Conservation (phyloP, 2,797 vertebrate genomes). For the Gymnodraco acuticeps region DNA sequence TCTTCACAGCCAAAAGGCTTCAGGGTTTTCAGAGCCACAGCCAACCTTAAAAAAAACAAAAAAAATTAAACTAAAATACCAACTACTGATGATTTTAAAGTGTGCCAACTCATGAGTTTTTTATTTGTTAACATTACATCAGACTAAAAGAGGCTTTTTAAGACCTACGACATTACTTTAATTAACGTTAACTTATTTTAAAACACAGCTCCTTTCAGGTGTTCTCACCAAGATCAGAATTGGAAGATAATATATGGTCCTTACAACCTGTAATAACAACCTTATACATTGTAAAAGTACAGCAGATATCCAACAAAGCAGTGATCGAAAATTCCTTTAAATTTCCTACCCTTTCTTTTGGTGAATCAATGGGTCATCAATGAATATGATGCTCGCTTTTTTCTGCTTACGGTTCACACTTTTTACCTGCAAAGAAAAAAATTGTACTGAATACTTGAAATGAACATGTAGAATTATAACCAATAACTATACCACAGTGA, state of each 20-base stretch:
- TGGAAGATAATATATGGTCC: neutral
- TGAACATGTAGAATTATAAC: neutral
- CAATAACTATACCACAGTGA: neutral
- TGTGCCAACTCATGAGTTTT: neutral
- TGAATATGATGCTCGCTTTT: slow-evolving; percentile 90
- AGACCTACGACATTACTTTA: neutral
- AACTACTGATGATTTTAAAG: neutral
- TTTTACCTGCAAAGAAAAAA: slow-evolving; percentile 84
- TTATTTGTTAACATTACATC: neutral
- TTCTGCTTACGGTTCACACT: slow-evolving; percentile 85
- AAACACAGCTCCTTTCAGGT: neutral
- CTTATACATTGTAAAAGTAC: neutral
- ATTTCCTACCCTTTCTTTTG: slow-evolving; percentile 81
- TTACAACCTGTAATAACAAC: neutral
- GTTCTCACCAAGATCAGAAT: neutral
- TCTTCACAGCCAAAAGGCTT: slow-evolving; percentile 94
- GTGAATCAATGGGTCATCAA: slow-evolving; percentile 81
- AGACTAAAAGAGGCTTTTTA: neutral
- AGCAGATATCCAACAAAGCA: slow-evolving; percentile 1
- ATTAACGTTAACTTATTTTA: neutral
- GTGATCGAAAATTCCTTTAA: neutral
- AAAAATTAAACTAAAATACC: no score
- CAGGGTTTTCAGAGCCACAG: slow-evolving; percentile 85
- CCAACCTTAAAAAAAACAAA: slow-evolving; percentile 78
- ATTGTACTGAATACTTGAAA: neutral